These are phyloP conservation scores for Andrena minutula DNA, from an alignment of 2,888 invertebrate genomes.

Conservation along the genomic window DNA sequence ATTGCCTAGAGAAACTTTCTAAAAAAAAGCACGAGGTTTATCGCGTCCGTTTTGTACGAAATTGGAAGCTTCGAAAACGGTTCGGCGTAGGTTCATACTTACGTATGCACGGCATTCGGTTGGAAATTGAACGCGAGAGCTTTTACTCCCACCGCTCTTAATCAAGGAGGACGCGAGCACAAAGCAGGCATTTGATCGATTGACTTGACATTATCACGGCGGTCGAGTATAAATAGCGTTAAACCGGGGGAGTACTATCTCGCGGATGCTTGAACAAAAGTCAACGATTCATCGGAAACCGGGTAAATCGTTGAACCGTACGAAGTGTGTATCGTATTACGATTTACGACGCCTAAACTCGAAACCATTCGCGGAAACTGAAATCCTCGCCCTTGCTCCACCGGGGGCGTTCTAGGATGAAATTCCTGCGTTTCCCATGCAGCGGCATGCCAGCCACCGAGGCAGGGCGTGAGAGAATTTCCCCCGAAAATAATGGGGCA, in stretches of 20 bases:
- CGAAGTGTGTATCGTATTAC: background rate
- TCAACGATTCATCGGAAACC: conserved; percentile 44
- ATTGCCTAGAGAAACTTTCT: background rate
- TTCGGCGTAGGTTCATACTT: no score
- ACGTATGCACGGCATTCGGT: background rate
- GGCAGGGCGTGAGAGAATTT: conserved; percentile 52
- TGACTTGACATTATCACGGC: conserved; percentile 63
- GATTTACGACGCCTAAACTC: background rate
- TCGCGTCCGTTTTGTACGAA: background rate
- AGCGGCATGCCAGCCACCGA: background rate
- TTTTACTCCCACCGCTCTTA: background rate
- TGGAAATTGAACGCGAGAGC: background rate
- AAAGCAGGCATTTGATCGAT: conserved; percentile 63
- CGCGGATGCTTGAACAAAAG: conserved; percentile 58
- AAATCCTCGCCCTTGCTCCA: background rate
- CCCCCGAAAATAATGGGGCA: conserved; percentile 37
- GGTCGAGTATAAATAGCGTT: conserved; percentile 63
- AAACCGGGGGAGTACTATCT: conserved; percentile 47
- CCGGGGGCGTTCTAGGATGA: background rate
- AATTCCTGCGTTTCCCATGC: conserved; percentile 7
- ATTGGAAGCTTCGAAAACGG: background rate
- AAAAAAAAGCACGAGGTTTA: background rate
- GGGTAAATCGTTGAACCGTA: background rate
- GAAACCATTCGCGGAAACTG: background rate
- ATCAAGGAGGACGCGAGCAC: conserved; percentile 17